phyloP scores from a whole-genome alignment of 2,113 vertebrate species.

The Anthoscopus minutus region DNA sequence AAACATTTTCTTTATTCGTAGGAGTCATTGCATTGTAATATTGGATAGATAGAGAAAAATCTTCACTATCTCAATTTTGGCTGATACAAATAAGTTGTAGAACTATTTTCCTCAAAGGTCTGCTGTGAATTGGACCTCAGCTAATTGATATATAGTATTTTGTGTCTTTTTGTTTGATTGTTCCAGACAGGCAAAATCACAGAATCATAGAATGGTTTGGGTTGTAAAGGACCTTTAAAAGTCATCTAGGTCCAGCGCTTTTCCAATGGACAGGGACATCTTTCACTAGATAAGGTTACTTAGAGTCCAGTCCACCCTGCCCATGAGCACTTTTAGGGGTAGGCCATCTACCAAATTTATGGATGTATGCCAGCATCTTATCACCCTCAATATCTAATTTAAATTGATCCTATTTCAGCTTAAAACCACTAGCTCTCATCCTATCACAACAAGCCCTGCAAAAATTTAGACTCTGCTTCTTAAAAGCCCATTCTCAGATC shows the following conservation, averaged over 20 bases:
- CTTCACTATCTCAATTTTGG: not conserved
- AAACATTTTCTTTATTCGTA: not conserved
- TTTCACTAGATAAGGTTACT: not conserved
- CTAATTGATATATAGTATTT: not conserved
- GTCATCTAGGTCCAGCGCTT: rapidly evolving
- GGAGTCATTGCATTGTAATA: not conserved
- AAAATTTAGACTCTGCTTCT: not conserved
- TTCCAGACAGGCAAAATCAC: not conserved
- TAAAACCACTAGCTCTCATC: not conserved
- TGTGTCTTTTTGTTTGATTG: not conserved
- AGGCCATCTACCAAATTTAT: not conserved
- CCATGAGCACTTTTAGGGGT: not conserved
- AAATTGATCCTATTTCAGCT: not conserved
- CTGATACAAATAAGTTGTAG: not conserved
- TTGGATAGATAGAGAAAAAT: not conserved
- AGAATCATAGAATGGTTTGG: not conserved
- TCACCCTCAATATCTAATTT: not conserved
- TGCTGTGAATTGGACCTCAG: not conserved
- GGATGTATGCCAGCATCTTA: rapidly evolving
- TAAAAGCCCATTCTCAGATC: not conserved
- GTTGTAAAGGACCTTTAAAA: not conserved
- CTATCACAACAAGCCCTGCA: not conserved
- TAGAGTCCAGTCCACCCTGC: not conserved
- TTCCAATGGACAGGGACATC: not conserved
- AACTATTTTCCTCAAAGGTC: not conserved